Evolutionary conservation across 1,140 invertebrate species (phyloP).

Genomic region (Trichomalopsis sarcophagae): DNA sequence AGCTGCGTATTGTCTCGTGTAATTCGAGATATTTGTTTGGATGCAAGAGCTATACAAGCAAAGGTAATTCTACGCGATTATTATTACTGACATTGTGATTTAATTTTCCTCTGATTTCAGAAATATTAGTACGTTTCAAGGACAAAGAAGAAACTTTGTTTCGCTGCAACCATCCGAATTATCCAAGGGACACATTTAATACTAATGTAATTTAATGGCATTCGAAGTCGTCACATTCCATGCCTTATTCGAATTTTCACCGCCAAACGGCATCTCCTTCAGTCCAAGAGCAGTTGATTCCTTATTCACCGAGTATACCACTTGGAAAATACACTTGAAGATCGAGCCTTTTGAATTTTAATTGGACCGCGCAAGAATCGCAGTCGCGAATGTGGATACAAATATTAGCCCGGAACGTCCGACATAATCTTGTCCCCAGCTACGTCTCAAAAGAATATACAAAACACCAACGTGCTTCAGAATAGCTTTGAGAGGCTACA

Average conservation of each 20-base stretch:
- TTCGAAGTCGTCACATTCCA: background rate
- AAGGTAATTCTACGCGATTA: background rate
- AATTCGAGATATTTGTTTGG: background rate
- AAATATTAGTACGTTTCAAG: background rate
- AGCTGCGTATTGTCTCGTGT: background rate
- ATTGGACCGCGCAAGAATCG: background rate
- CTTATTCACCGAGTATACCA: too few relatives aligned
- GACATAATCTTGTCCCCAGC: background rate
- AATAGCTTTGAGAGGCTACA: background rate
- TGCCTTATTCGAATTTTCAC: background rate
- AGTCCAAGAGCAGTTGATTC: too few relatives aligned
- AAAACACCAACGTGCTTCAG: background rate
- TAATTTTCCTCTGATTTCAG: background rate
- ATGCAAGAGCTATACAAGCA: background rate
- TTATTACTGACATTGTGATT: background rate
- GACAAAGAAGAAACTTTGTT: background rate
- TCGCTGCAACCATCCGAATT: background rate
- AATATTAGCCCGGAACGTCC: background rate
- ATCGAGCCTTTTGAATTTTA: slow-evolving; percentile 20
- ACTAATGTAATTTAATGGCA: background rate
- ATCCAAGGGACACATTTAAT: background rate
- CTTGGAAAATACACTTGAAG: too few relatives aligned
- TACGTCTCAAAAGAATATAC: background rate
- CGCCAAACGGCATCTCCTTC: background rate
- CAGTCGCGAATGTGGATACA: background rate